These are phyloP conservation scores for Cheilosia vernalis DNA, from an alignment of 2,888 invertebrate species.

Conservation along the genomic window DNA sequence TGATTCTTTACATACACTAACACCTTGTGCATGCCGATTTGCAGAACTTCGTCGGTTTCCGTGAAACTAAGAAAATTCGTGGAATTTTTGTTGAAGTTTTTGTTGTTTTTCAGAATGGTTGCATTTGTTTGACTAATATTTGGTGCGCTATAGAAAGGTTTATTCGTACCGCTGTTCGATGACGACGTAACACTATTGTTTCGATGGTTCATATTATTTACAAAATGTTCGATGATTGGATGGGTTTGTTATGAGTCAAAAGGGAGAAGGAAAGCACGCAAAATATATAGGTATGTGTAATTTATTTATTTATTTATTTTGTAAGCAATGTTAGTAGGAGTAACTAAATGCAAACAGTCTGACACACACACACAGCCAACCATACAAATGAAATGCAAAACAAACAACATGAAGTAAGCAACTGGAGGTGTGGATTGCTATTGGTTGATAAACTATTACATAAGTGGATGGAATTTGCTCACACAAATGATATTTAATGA, in stretches of 20 bases:
- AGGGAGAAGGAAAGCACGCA: slow-evolving; percentile 31
- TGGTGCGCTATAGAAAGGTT: slow-evolving; percentile 66
- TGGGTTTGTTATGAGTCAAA: slow-evolving; percentile 17
- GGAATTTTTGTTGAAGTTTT: slow-evolving; percentile 80
- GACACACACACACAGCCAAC: no score
- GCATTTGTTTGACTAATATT: slow-evolving; percentile 69
- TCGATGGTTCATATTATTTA: slow-evolving; percentile 67
- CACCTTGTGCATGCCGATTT: slow-evolving; percentile 96
- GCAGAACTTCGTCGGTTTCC: slow-evolving; percentile 92
- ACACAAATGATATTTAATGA: no score
- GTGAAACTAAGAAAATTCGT: slow-evolving; percentile 87
- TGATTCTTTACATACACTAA: slow-evolving; percentile 93
- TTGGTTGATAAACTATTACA: no score
- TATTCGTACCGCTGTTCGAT: slow-evolving; percentile 68
- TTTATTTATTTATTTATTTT: slow-evolving; percentile 40
- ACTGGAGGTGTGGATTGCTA: no score
- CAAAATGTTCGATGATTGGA: slow-evolving; percentile 66
- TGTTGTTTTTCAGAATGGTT: slow-evolving; percentile 73
- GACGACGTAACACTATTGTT: slow-evolving; percentile 59
- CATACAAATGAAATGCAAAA: no score
- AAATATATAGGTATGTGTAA: slow-evolving; percentile 44
- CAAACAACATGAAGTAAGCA: no score
- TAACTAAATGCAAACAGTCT: slow-evolving; percentile 8
- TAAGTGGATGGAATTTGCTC: no score
- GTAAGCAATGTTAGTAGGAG: slow-evolving; percentile 30